Conservation (phyloP, 2,797 vertebrate genomes). For the Notolepis coatsorum region DNA sequence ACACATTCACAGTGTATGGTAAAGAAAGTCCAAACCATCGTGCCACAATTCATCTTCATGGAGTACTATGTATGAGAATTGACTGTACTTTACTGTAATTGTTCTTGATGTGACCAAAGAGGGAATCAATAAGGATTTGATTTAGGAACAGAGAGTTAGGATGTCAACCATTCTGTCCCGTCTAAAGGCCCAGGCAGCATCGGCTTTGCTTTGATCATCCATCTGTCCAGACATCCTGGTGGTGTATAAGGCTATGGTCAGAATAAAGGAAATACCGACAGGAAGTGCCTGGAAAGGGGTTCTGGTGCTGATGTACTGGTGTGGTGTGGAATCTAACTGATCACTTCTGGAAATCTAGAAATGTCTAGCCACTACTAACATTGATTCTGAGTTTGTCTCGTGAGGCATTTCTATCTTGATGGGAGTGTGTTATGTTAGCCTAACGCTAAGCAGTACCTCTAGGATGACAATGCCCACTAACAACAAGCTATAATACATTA, state of each 20-base stretch:
- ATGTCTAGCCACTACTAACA: neutral
- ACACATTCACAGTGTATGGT: neutral
- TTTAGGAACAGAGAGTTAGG: constrained; percentile 4
- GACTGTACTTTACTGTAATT: neutral
- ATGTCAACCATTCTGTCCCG: constrained; percentile 20
- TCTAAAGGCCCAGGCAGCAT: constrained; percentile 9
- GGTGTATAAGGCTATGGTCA: neutral
- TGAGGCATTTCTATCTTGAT: neutral
- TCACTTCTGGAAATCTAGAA: no score
- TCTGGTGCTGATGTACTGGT: neutral
- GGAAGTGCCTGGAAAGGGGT: neutral
- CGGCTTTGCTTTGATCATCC: constrained; percentile 11
- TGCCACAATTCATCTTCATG: neutral
- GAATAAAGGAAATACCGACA: neutral
- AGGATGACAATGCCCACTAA: constrained; percentile 3
- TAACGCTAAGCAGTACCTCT: neutral
- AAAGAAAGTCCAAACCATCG: neutral
- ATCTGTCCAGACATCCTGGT: constrained; percentile 5
- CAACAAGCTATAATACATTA: constrained; percentile 5
- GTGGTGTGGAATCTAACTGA: no score
- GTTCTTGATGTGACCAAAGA: neutral
- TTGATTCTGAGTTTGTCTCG: neutral
- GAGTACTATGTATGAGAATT: neutral
- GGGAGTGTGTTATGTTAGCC: neutral
- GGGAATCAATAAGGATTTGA: constrained; percentile 14